Conservation (phyloP, 1,140 invertebrate species). For the Centruroides sculpturatus region DNA sequence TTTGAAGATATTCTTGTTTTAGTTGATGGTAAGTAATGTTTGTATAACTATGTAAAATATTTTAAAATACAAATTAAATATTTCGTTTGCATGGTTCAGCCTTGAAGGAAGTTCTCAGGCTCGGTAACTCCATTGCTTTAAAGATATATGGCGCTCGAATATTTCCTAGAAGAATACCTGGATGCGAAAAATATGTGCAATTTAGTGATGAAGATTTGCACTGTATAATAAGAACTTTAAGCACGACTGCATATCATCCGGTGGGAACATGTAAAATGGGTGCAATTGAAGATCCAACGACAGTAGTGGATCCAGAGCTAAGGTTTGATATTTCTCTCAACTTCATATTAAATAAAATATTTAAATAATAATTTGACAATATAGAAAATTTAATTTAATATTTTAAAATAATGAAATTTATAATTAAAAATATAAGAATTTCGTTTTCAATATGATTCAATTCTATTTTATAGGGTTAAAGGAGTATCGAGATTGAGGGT, state of each 20-base stretch:
- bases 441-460: too few species aligned
- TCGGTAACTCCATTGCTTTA: not conserved
- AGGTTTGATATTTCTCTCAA: conserved; percentile 9
- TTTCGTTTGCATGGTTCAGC: not conserved
- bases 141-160: not conserved
- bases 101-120: not conserved
- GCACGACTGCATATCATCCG: not conserved
- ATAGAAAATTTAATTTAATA: too few species aligned
- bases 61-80: too few species aligned
- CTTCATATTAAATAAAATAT: too few species aligned
- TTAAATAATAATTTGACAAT: too few species aligned
- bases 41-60: not conserved
- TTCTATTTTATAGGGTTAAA: too few species aligned
- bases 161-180: not conserved
- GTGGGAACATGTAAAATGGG: conserved; percentile 29
- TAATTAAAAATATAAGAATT: too few species aligned
- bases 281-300: conserved; percentile 47
- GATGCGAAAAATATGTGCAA: not conserved
- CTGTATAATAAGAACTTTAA: not conserved
- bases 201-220: not conserved
- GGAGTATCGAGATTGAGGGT: too few species aligned
- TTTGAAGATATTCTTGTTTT: conserved; percentile 39
- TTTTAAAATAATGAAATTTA: too few species aligned
- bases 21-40: conserved; percentile 11
- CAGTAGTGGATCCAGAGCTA: conserved; percentile 65